Evolutionary conservation across 1,140 invertebrate genomes (phyloP), one percentile per base, ranked within the genome.

Genomic region (Bombus pascuorum): DNA sequence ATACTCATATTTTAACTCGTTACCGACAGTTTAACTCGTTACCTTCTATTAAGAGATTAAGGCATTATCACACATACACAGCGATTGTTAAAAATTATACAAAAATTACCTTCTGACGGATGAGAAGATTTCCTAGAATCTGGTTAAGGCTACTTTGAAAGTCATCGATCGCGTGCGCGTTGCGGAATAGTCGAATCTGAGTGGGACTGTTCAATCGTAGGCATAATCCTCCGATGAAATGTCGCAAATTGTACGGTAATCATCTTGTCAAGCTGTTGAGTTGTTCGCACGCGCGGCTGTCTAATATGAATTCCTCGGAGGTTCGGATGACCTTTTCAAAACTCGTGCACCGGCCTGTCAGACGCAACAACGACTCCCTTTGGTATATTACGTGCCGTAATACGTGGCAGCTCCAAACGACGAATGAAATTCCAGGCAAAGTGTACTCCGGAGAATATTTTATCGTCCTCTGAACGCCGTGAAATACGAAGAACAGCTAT

Each of bases 291-390:
- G 44, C 42, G 44, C 15, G 62, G 5, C 12, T 22, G 57, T 65
- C 34, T 75, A 81, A 81, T 81, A 75, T 68, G 71, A 85, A 85
- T 85, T 81, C 78, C 84, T 12, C n/a, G 59, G 59, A 39, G 78
- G 47, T 39, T 37, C 12, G 68, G 15, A 81, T 73, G 57, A 72
- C 77, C 53, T 85, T 65, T 65, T 79, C 47, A 44, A 39, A 57
- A n/a, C 73, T 70, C 42, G 39, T 8, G 5, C 28, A 32, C 68
- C 10, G 68, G 12, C 57, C 42, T 62, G 71, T 57, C 70, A 39
- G 57, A 81, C 34, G 78, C 84, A 81, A 85, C 83, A 85, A 85
- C 59, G 79, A 68, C 79, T 85, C 84, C 70, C 79, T 81, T 85
- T 81, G 84, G 78, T 75, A 75, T 81, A 81, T 85, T 81, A 81